phyloP scores from a whole-genome alignment of 2,797 vertebrate species.

The Decapterus maruadsi region DNA sequence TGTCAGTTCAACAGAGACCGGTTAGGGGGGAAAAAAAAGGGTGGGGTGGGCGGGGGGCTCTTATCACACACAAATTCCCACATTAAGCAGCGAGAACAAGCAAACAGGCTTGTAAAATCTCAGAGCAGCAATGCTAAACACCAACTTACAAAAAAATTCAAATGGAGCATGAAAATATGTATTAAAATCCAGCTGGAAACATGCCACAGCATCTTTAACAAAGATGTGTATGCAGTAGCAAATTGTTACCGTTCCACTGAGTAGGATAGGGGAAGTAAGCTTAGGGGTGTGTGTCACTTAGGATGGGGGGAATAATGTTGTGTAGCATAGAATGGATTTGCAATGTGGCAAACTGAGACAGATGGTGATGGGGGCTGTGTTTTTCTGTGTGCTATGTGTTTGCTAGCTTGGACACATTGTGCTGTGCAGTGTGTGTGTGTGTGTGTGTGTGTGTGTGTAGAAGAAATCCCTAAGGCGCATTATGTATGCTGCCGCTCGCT shows the following conservation, averaged over 20 bases:
- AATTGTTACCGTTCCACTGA: slow-evolving; percentile 74
- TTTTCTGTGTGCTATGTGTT: slow-evolving; percentile 60
- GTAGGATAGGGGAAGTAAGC: slow-evolving; percentile 71
- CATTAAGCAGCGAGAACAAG: slow-evolving; percentile 52
- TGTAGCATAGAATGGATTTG: slow-evolving; percentile 83
- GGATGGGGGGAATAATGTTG: slow-evolving; percentile 77
- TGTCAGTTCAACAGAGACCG: slow-evolving; percentile 37
- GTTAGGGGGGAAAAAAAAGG: slow-evolving; percentile 28
- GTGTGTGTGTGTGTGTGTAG: not conserved
- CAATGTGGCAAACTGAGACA: slow-evolving; percentile 82
- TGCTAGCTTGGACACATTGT: slow-evolving; percentile 48
- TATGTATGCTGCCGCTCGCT: slow-evolving; percentile 76
- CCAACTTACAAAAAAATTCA: slow-evolving; percentile 65
- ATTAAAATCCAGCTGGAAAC: slow-evolving; percentile 78
- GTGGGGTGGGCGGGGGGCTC: too few relatives aligned
- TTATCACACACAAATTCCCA: slow-evolving; percentile 49
- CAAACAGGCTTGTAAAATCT: slow-evolving; percentile 66
- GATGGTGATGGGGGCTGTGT: slow-evolving; percentile 76
- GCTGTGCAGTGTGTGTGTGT: not conserved
- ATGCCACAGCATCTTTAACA: slow-evolving; percentile 69
- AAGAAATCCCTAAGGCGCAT: slow-evolving; percentile 79
- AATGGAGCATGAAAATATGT: slow-evolving; percentile 78
- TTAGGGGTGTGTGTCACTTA: slow-evolving; percentile 78
- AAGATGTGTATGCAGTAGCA: slow-evolving; percentile 64
- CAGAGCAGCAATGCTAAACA: slow-evolving; percentile 60